These are phyloP conservation scores for Lycia hirtaria DNA, from an alignment of 2,888 invertebrate species.

Conservation along the genomic window DNA sequence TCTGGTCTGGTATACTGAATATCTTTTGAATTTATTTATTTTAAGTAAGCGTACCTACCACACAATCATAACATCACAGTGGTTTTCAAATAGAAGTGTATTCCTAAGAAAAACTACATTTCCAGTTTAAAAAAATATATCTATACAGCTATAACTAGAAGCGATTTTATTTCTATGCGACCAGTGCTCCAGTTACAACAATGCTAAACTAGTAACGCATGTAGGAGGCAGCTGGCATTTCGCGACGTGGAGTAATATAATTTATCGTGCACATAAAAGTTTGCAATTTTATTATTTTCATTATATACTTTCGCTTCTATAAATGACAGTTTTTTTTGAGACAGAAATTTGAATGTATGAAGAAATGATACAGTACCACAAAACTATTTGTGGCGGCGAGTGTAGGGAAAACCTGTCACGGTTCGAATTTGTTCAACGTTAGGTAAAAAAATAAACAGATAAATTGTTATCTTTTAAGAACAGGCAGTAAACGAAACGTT, in stretches of 20 bases:
- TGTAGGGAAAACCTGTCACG: neutral
- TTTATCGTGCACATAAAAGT: constrained; percentile 12
- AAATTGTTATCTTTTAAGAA: neutral
- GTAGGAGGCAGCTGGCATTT: constrained; percentile 6
- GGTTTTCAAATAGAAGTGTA: too few relatives aligned
- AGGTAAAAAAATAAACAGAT: neutral
- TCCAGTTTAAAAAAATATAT: neutral
- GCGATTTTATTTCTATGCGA: neutral
- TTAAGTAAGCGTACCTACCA: too few relatives aligned
- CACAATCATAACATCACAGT: too few relatives aligned
- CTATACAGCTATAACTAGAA: neutral
- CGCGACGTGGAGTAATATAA: constrained; percentile 6
- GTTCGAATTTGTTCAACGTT: neutral
- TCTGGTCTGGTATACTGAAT: too few relatives aligned
- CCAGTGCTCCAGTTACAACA: neutral
- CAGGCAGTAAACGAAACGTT: neutral
- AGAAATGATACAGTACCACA: too few relatives aligned
- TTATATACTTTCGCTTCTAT: neutral
- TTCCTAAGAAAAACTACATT: too few relatives aligned
- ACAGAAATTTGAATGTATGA: neutral
- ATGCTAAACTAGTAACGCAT: constrained; percentile 2
- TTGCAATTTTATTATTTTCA: constrained; percentile 3
- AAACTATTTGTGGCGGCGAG: too few relatives aligned
- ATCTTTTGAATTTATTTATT: too few relatives aligned
- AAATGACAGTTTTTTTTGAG: neutral